Percentiles rank a stretch among this genome's conserved stretches.
Conservation (phyloP, 2,888 invertebrate species). For the Kuschelorhynchus macadamiae region DNA sequence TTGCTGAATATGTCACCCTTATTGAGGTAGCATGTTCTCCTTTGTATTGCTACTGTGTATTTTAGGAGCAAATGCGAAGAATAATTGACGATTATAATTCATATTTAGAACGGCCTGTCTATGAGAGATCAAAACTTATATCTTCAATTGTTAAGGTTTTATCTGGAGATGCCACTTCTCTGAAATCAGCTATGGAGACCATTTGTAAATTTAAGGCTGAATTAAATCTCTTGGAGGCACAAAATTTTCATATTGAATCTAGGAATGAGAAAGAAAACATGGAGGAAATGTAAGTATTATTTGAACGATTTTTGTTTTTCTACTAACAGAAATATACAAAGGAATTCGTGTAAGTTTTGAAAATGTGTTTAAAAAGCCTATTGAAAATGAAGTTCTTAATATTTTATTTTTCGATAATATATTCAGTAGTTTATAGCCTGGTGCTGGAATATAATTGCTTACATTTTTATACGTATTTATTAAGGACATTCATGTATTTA, state of each 20-base stretch:
- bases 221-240: slow-evolving; percentile 47
- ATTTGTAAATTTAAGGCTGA: slow-evolving; percentile 48
- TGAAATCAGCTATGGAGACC: slow-evolving; percentile 45
- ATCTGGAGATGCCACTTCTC: slow-evolving; percentile 35
- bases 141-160: slow-evolving; percentile 47
- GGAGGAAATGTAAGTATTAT: slow-evolving; percentile 48
- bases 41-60: too few relatives aligned
- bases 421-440: too few relatives aligned
- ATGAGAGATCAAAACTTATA: slow-evolving; percentile 49
- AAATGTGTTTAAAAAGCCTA: too few relatives aligned
- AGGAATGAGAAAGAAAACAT: slow-evolving; percentile 29
- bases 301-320: too few relatives aligned
- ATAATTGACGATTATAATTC: slow-evolving; percentile 44
- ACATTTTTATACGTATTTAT: too few relatives aligned
- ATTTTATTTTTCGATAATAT: too few relatives aligned
- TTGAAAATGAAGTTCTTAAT: too few relatives aligned
- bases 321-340: too few relatives aligned
- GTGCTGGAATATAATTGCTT: not conserved
- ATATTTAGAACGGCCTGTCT: slow-evolving; percentile 24
- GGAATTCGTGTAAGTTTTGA: too few relatives aligned
- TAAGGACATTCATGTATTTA: too few relatives aligned
- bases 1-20: too few relatives aligned
- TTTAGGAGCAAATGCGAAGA: slow-evolving; percentile 52
- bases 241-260: slow-evolving; percentile 49
- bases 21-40: too few relatives aligned